These are phyloP conservation scores for Pinna nobilis DNA, from an alignment of 1,140 invertebrate species.

Conservation along the genomic window DNA sequence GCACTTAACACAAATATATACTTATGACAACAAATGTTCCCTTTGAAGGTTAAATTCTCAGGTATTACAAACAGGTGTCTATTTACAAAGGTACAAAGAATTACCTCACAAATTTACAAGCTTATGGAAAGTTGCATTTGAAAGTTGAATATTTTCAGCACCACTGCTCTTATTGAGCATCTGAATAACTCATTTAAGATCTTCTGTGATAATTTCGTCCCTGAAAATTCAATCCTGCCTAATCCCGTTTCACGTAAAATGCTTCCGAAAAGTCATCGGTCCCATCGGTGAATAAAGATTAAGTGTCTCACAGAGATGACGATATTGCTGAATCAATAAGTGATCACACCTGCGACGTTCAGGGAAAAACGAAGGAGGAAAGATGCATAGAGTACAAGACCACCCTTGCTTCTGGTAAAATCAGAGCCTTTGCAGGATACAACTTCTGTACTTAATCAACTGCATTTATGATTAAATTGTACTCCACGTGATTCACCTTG, in stretches of 20 bases:
- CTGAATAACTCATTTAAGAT: neutral
- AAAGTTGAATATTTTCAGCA: neutral
- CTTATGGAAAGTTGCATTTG: neutral
- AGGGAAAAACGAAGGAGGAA: slow-evolving; percentile 4
- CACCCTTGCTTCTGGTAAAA: no score
- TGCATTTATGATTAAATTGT: no score
- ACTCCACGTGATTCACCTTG: no score
- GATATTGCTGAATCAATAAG: neutral
- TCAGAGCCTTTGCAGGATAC: no score
- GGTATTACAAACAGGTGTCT: no score
- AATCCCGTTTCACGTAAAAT: slow-evolving; percentile 15
- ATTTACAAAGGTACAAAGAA: no score
- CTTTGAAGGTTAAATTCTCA: no score
- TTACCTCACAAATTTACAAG: no score
- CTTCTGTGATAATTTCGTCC: neutral
- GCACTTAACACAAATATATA: no score
- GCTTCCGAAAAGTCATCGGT: neutral
- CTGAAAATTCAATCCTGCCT: slow-evolving; percentile 1
- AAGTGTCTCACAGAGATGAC: slow-evolving; percentile 19
- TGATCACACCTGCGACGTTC: slow-evolving; percentile 11
- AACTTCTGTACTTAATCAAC: no score
- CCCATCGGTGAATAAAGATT: neutral
- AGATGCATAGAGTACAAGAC: neutral
- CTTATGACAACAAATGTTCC: no score
- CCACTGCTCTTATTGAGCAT: neutral